Conservation (phyloP, 2,888 invertebrate genomes). For the Formica aserva region DNA sequence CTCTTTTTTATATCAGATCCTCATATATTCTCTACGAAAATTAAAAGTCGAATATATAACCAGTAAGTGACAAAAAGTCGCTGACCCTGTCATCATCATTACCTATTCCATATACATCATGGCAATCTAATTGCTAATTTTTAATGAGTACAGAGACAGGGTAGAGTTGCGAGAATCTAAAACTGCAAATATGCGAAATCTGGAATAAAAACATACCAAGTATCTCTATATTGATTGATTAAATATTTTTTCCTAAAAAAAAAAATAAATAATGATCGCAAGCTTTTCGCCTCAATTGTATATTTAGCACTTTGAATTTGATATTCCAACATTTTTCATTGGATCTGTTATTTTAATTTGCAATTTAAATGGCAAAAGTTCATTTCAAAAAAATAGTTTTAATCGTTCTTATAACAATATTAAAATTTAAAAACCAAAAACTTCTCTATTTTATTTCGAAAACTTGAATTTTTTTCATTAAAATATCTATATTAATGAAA, state of each 20-base stretch:
- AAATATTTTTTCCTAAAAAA: neutral
- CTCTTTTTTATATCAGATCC: neutral
- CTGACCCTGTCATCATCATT: constrained; percentile 5
- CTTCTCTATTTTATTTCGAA: neutral
- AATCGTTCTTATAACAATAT: neutral
- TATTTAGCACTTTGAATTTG: neutral
- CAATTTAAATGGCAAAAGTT: neutral
- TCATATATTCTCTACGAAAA: neutral
- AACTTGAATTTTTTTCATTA: neutral
- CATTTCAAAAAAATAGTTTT: neutral
- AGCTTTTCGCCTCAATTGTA: neutral
- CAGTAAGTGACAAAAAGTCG: constrained; percentile 1
- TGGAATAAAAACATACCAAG: neutral
- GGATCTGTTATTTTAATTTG: neutral
- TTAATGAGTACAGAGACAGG: constrained; percentile 10
- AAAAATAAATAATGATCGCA: neutral
- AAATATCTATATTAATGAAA: neutral
- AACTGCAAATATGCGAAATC: constrained; percentile 28
- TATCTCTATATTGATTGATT: neutral
- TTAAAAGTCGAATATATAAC: constrained; percentile 7
- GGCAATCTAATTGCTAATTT: constrained; percentile 37
- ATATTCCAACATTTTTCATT: neutral
- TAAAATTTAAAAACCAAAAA: neutral
- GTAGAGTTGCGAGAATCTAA: constrained; percentile 31
- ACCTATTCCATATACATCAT: neutral